Evolutionary conservation across 1,140 invertebrate species (phyloP).

Genomic region (Chironomus striatipennis): DNA sequence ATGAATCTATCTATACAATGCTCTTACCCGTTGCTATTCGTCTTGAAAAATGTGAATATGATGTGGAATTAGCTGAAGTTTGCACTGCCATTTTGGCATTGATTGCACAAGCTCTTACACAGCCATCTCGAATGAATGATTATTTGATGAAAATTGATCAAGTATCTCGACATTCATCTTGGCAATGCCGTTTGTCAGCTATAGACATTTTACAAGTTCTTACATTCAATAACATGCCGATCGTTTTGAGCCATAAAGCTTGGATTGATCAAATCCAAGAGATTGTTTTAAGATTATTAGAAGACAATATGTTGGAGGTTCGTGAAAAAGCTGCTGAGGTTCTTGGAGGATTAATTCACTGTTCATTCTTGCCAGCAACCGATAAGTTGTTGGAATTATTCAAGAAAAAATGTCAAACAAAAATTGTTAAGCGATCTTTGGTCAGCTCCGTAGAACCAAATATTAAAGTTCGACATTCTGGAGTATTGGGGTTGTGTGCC

Average conservation of each 20-base stretch:
- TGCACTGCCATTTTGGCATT: constrained; percentile 56
- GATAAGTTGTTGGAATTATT: constrained; percentile 44
- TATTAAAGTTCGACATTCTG: constrained; percentile 59
- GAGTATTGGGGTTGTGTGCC: constrained; percentile 79
- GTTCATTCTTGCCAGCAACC: constrained; percentile 59
- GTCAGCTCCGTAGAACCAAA: constrained; percentile 29
- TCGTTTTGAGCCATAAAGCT: constrained; percentile 48
- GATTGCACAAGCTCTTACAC: constrained; percentile 49
- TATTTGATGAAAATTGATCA: constrained; percentile 42
- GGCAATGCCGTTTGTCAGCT: constrained; percentile 64
- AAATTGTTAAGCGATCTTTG: constrained; percentile 19
- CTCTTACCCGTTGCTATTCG: constrained; percentile 60
- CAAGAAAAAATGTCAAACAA: constrained; percentile 25
- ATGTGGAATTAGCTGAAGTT: constrained; percentile 67
- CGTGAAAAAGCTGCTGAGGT: constrained; percentile 71
- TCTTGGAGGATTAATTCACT: constrained; percentile 79
- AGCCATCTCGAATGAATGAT: constrained; percentile 44
- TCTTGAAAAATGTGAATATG: constrained; percentile 65
- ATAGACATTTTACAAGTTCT: constrained; percentile 71
- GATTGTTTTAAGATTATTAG: constrained; percentile 54
- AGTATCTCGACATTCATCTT: constrained; percentile 52
- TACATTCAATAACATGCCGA: constrained; percentile 77
- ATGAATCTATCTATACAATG: constrained; percentile 48
- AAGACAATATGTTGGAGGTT: constrained; percentile 66
- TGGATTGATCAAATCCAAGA: constrained; percentile 49